Percentiles rank a stretch among this genome's conserved stretches.
Conservation (phyloP, 1,140 invertebrate species). For the Drosophila biarmipes region DNA sequence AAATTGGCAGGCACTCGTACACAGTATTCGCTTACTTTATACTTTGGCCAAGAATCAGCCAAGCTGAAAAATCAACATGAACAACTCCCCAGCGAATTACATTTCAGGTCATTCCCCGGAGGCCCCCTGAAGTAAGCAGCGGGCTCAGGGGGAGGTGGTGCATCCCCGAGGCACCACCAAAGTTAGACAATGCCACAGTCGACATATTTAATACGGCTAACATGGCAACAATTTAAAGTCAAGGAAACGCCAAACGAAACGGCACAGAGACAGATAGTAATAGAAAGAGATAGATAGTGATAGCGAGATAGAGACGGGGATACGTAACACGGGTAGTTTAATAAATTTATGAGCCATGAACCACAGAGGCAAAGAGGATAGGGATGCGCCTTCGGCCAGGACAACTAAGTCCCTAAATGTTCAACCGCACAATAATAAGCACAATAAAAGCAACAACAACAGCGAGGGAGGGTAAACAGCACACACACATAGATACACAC, state of each 20-base stretch:
- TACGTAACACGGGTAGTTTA: slow-evolving; percentile 40
- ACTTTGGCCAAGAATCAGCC: slow-evolving; percentile 46
- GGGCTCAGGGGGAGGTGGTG: background rate
- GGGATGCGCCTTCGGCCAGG: slow-evolving; percentile 42
- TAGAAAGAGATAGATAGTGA: background rate
- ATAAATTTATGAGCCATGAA: slow-evolving; percentile 70
- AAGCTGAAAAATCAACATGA: slow-evolving; percentile 61
- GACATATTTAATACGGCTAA: slow-evolving; percentile 51
- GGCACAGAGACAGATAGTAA: slow-evolving; percentile 19
- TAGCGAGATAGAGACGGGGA: background rate
- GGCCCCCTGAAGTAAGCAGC: background rate
- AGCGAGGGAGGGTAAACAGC: slow-evolving; percentile 35
- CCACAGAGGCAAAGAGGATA: slow-evolving; percentile 25
- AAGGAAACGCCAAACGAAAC: slow-evolving; percentile 45
- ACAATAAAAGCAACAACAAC: slow-evolving; percentile 67
- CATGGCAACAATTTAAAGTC: slow-evolving; percentile 52
- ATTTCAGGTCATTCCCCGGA: slow-evolving; percentile 48
- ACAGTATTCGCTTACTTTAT: slow-evolving; percentile 43
- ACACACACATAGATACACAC: slow-evolving; percentile 30
- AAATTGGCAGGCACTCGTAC: slow-evolving; percentile 31
- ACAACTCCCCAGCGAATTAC: slow-evolving; percentile 33
- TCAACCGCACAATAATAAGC: slow-evolving; percentile 66
- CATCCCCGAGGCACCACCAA: slow-evolving; percentile 10
- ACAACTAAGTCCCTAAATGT: slow-evolving; percentile 60
- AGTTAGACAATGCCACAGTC: slow-evolving; percentile 41